Conservation (phyloP, 2,113 vertebrate species). For the Lasiurus cinereus region DNA sequence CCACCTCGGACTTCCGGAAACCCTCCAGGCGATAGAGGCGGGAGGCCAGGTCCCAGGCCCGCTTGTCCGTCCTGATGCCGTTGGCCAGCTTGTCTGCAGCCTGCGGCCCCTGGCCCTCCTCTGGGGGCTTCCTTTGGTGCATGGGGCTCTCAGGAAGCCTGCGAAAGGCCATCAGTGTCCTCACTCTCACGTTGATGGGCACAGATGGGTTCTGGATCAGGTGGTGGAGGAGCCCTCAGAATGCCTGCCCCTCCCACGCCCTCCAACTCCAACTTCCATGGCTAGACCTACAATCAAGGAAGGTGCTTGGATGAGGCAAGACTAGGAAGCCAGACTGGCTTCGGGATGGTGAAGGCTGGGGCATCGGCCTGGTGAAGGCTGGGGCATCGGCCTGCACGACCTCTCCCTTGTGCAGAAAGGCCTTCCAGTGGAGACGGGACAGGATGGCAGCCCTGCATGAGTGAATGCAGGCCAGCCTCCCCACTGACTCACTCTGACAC, state of each 20-base stretch:
- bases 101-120: neutral
- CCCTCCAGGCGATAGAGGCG: slow-evolving; percentile 85
- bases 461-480: neutral
- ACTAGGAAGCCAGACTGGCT: neutral
- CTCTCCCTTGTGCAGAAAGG: neutral
- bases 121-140: neutral
- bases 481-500: neutral
- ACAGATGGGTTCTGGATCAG: neutral
- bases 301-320: neutral
- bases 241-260: no score
- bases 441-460: neutral
- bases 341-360: neutral
- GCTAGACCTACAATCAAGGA: neutral
- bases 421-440: neutral
- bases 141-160: slow-evolving; percentile 30
- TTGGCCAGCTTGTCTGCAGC: slow-evolving; percentile 72
- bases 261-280: no score
- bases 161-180: neutral
- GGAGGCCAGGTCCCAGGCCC: slow-evolving; percentile 80
- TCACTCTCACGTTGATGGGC: neutral
- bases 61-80: slow-evolving; percentile 67
- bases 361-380: neutral
- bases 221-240: neutral
- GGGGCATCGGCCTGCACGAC: neutral
- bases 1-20: slow-evolving; percentile 86